These are phyloP conservation scores for Parotia lawesii DNA, from an alignment of 2,113 vertebrate genomes.

Conservation along the genomic window DNA sequence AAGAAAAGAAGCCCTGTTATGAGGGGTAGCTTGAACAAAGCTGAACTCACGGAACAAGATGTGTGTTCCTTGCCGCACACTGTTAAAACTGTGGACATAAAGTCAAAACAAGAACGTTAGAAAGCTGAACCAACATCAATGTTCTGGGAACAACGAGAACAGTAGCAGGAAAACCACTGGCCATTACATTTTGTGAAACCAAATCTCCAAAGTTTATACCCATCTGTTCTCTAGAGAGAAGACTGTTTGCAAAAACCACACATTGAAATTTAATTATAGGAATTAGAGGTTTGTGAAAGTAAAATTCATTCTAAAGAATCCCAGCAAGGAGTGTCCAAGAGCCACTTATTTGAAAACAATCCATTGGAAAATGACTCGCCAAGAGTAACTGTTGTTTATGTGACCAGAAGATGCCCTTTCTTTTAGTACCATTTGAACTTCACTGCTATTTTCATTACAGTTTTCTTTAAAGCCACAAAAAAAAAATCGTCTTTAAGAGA, in stretches of 20 bases:
- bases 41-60: constrained; percentile 92
- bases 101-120: constrained; percentile 36
- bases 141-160: background rate
- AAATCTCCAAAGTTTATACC: constrained; percentile 5
- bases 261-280: constrained; percentile 19
- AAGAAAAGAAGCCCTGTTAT: constrained; percentile 90
- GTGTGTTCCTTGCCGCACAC: constrained; percentile 91
- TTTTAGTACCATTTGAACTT: background rate
- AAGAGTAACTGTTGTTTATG: background rate
- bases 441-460: background rate
- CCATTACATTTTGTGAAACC: background rate
- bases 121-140: constrained; percentile 18
- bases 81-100: constrained; percentile 85
- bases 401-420: constrained; percentile 37
- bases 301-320: constrained; percentile 19
- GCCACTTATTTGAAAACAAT: background rate
- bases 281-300: constrained; percentile 25
- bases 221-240: constrained; percentile 18
- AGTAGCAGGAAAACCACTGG: background rate
- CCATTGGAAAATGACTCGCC: background rate
- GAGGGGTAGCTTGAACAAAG: constrained; percentile 90
- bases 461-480: background rate
- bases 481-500: background rate
- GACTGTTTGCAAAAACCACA: background rate
- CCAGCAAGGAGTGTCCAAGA: background rate